Base-by-base conservation (phyloP, 1,140 invertebrate species). In the Uloborus diversus region DNA sequence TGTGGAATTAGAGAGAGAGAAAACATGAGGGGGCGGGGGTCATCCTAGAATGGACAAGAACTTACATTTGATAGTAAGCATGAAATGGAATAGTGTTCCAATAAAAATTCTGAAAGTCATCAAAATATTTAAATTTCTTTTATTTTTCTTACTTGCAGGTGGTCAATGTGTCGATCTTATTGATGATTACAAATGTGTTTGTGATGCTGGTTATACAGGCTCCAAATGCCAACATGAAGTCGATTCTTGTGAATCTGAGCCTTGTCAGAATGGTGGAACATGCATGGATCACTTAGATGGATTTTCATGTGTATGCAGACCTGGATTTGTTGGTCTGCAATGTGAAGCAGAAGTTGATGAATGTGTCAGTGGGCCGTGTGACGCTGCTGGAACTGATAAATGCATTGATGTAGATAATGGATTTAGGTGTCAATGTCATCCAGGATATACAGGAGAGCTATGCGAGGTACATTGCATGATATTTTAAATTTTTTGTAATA, bases 341-440 rank as follows among this genome's bases (percentile, higher is more conserved):
- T 98, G 96, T 85, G 95, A 97, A 87, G 93, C 93, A 11, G 93
- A 93, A 85, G 94, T 96, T 76, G 94, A 97, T 84, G 95, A 97
- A 86, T 97, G 96, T 86, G 35, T 81, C 2, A 81, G 80, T 70
- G 87, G 94, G 13, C 96, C 95, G 13, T 99, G 96, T 86, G 94
- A 92, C 85, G 90, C 94, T 2, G 89, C 93, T 25, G 95, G 95
- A 68, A 96, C 95, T 1, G 93, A 95, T 81, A 90, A 90, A 69
- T 98, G 96, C 84, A 87, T 95, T 9, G 95, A 98, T 87, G 86
- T 93, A 70, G 94, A 97, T 81, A 96, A 97, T 17, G 70, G 69
- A n/a, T 99, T 92, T 84, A 88, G 92, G 81, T 99, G 97, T 84
- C 90, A 93, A 28, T 99, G 97, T 85, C 90, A 92, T 1, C 92